phyloP scores from a whole-genome alignment of 2,797 vertebrate genomes.

The Crax fasciolata region DNA sequence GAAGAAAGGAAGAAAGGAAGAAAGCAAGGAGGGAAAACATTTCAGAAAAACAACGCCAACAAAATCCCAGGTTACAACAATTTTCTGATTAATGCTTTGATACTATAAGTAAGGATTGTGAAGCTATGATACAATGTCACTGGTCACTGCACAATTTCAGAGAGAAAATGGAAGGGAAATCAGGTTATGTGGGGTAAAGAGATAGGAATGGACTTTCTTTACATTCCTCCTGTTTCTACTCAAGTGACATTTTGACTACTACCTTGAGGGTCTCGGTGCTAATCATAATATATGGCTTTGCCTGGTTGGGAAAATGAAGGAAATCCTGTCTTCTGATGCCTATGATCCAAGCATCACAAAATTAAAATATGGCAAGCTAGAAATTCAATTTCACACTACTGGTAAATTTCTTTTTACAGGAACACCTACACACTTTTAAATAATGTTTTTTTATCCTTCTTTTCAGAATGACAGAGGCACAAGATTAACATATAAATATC shows the following conservation, averaged over 20 bases:
- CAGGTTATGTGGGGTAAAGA: not conserved
- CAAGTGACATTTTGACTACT: not conserved
- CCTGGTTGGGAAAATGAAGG: not conserved
- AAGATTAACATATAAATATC: conserved; percentile 69
- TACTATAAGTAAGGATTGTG: not conserved
- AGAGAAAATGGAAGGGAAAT: not conserved
- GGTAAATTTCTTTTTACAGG: conserved; percentile 47
- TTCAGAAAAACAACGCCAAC: not conserved
- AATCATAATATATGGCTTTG: not conserved
- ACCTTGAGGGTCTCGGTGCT: not conserved
- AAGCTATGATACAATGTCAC: not conserved
- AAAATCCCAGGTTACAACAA: not conserved
- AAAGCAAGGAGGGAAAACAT: not conserved
- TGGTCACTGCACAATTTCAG: not conserved
- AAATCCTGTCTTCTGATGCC: conserved; percentile 32
- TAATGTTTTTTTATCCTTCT: conserved; percentile 60
- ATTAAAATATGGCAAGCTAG: conserved; percentile 42
- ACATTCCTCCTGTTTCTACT: not conserved
- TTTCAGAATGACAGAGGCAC: conserved; percentile 53
- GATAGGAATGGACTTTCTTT: not conserved
- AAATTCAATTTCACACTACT: conserved; percentile 56
- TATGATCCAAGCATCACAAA: not conserved
- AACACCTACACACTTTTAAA: conserved; percentile 65
- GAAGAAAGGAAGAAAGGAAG: not conserved
- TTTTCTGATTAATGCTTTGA: not conserved